Evolutionary conservation across 2,797 vertebrate species (phyloP).

Genomic region (Furcifer pardalis): DNA sequence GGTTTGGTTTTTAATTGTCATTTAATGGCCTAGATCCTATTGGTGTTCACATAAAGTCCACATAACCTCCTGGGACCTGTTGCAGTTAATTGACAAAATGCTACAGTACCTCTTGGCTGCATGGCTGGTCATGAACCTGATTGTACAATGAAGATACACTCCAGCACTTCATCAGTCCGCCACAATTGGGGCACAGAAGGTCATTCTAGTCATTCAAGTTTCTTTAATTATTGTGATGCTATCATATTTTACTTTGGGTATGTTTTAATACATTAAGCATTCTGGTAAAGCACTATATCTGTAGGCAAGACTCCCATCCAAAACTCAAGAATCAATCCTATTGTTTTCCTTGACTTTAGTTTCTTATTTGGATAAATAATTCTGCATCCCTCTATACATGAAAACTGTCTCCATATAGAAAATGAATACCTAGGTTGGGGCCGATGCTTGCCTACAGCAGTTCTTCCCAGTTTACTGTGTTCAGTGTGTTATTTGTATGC

Average conservation of each 20-base stretch:
- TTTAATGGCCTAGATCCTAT: too few relatives aligned
- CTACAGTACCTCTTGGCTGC: too few relatives aligned
- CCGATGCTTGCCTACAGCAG: not conserved
- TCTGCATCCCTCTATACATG: not conserved
- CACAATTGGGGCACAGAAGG: too few relatives aligned
- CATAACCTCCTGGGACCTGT: too few relatives aligned
- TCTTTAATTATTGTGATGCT: not conserved
- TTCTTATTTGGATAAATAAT: not conserved
- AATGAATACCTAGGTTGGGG: not conserved
- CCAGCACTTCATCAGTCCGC: too few relatives aligned
- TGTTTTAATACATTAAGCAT: not conserved
- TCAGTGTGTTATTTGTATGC: not conserved
- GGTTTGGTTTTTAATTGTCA: too few relatives aligned
- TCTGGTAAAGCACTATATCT: not conserved
- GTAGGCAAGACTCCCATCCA: not conserved
- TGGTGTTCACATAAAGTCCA: too few relatives aligned
- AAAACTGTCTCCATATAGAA: not conserved
- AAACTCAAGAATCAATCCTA: not conserved
- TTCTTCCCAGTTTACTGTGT: not conserved
- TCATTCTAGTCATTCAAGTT: not conserved
- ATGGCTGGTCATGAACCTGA: too few relatives aligned
- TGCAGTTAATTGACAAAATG: too few relatives aligned
- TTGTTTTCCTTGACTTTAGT: not conserved
- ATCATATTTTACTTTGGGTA: not conserved
- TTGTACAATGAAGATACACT: too few relatives aligned